These are phyloP conservation scores for Clavelina lepadiformis DNA, from an alignment of 23 tunicate genomes.

Conservation along the genomic window DNA sequence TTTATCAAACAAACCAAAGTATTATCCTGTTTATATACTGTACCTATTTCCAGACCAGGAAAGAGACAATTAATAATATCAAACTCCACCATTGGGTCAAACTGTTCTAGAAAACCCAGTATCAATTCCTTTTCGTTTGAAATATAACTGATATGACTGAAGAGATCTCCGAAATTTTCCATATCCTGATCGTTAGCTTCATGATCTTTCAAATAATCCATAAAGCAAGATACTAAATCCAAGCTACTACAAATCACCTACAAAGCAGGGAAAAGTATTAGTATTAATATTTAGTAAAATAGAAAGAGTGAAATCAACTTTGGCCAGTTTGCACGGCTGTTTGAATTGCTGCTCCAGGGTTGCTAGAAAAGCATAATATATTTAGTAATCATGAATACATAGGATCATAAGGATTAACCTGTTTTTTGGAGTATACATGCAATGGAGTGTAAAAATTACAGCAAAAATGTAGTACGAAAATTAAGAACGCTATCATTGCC, in stretches of 20 bases:
- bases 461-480: too few relatives aligned
- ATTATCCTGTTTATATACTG: too few relatives aligned
- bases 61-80: conserved; percentile 41
- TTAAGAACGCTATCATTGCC: too few relatives aligned
- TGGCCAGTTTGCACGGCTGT: too few relatives aligned
- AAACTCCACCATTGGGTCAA: conserved; percentile 61
- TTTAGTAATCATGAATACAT: too few relatives aligned
- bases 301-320: too few relatives aligned
- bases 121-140: conserved; percentile 46
- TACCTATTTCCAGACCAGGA: conserved; percentile 38
- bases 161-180: conserved; percentile 24
- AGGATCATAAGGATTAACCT: too few relatives aligned
- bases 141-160: conserved; percentile 20
- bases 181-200: conserved; percentile 22
- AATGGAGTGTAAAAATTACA: too few relatives aligned
- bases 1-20: not conserved
- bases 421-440: too few relatives aligned
- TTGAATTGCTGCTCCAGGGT: too few relatives aligned
- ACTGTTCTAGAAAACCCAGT: conserved; percentile 66
- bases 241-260: conserved; percentile 42
- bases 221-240: conserved; percentile 31
- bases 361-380: too few relatives aligned
- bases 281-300: too few relatives aligned
- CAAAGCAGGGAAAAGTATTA: not conserved
- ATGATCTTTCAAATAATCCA: conserved; percentile 47